These are phyloP conservation scores for Macrotus californicus DNA, from an alignment of 2,113 vertebrate genomes.

Conservation along the genomic window DNA sequence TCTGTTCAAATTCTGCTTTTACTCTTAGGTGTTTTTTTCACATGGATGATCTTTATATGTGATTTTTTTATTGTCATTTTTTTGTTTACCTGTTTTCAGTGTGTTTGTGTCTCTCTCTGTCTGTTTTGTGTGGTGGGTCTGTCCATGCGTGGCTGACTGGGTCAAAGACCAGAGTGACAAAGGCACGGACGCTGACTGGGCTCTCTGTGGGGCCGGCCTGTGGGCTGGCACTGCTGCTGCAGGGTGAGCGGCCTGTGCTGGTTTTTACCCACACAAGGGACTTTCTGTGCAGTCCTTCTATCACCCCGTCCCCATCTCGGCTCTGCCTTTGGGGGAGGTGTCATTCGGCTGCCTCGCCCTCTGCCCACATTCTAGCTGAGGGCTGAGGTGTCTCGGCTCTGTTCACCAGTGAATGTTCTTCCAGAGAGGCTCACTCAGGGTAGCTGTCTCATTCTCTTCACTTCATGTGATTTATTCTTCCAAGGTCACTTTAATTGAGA, in stretches of 20 bases:
- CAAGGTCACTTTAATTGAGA: not conserved
- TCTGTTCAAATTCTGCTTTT: not conserved
- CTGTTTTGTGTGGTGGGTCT: not conserved
- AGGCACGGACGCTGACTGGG: not conserved
- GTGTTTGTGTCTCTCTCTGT: not conserved
- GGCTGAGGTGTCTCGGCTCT: not conserved
- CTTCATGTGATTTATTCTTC: not conserved
- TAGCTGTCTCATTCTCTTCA: not conserved
- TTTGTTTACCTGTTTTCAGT: not conserved
- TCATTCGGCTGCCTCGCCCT: not conserved
- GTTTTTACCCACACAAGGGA: not conserved
- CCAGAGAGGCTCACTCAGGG: not conserved
- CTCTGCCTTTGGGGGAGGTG: not conserved
- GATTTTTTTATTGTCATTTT: not conserved
- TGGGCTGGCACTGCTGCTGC: not conserved
- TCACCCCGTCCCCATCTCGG: not conserved
- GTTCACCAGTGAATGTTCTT: not conserved
- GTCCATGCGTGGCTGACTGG: accelerated
- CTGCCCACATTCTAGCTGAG: not conserved
- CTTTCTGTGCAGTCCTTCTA: not conserved
- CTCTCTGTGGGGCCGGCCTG: not conserved
- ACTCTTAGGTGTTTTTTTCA: not conserved
- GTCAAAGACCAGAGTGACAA: too few relatives aligned
- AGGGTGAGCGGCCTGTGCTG: not conserved
- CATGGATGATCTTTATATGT: not conserved